Evolutionary conservation across 1,140 invertebrate species (phyloP).

Genomic region (Atta cephalotes): DNA sequence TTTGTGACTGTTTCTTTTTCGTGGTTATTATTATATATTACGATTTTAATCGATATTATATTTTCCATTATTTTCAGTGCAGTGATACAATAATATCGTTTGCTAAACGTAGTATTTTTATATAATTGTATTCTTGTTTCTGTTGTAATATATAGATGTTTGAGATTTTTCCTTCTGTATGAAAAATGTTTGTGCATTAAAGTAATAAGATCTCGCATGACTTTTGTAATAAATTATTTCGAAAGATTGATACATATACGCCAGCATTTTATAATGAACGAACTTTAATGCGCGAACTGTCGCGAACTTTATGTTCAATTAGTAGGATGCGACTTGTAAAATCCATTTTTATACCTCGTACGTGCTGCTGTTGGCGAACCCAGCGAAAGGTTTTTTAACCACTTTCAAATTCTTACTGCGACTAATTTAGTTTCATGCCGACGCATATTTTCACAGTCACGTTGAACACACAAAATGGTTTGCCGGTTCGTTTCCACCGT

Average conservation of each 20-base stretch:
- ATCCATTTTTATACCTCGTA: constrained; percentile 41
- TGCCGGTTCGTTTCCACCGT: constrained; percentile 18
- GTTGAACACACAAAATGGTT: constrained; percentile 25
- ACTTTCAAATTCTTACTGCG: constrained; percentile 14
- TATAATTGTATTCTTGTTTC: background rate
- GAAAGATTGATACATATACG: background rate
- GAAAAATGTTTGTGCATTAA: background rate
- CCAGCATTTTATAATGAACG: background rate
- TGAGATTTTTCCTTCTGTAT: background rate
- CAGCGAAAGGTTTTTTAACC: constrained; percentile 31
- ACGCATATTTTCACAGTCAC: constrained; percentile 38
- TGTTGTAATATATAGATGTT: background rate
- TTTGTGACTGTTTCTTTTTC: background rate
- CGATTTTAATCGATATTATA: constrained; percentile 14
- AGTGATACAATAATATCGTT: background rate
- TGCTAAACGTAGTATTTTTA: background rate
- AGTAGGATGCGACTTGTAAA: background rate
- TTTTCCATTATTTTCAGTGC: background rate
- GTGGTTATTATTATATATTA: background rate
- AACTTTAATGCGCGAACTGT: constrained; percentile 1
- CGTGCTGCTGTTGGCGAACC: background rate
- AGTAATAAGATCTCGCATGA: background rate
- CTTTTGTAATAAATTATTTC: background rate
- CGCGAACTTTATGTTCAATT: constrained; percentile 7
- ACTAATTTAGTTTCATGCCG: constrained; percentile 61